phyloP scores from a whole-genome alignment of 2,888 invertebrate species.

The Nineta flava region DNA sequence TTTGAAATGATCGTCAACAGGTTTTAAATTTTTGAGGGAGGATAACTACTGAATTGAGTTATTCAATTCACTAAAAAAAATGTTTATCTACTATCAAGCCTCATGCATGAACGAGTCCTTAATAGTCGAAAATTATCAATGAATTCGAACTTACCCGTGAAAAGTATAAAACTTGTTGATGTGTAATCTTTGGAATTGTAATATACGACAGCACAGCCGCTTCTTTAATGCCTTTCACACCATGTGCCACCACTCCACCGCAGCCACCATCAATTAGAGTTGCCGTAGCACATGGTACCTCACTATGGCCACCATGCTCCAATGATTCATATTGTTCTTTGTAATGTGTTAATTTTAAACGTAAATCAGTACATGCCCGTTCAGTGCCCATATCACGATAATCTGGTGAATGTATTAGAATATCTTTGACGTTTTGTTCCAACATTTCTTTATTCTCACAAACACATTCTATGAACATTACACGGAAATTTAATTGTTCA shows the following conservation, averaged over 20 bases:
- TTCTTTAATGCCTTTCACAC: slow-evolving; percentile 64
- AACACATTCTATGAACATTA: slow-evolving; percentile 83
- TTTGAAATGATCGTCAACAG: too few relatives aligned
- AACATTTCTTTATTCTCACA: slow-evolving; percentile 64
- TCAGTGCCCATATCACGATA: slow-evolving; percentile 66
- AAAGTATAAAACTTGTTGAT: slow-evolving; percentile 78
- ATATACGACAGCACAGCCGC: slow-evolving; percentile 75
- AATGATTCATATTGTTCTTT: slow-evolving; percentile 66
- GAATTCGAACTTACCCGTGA: slow-evolving; percentile 53
- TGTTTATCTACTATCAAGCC: too few relatives aligned
- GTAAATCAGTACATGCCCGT: slow-evolving; percentile 64
- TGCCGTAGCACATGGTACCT: slow-evolving; percentile 31
- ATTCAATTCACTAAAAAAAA: too few relatives aligned
- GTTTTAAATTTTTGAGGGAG: too few relatives aligned
- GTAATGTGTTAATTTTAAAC: slow-evolving; percentile 71
- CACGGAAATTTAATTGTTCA: slow-evolving; percentile 58
- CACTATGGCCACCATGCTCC: slow-evolving; percentile 31
- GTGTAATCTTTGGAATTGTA: slow-evolving; percentile 67
- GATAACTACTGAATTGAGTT: too few relatives aligned
- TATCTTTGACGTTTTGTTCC: slow-evolving; percentile 59
- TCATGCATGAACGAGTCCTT: too few relatives aligned
- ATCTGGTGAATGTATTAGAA: slow-evolving; percentile 73
- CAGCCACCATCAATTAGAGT: slow-evolving; percentile 40
- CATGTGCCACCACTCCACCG: slow-evolving; percentile 52
- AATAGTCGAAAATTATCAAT: background rate